Evolutionary conservation across 2,797 vertebrate species (phyloP).

Genomic region (Propithecus perrieri): DNA sequence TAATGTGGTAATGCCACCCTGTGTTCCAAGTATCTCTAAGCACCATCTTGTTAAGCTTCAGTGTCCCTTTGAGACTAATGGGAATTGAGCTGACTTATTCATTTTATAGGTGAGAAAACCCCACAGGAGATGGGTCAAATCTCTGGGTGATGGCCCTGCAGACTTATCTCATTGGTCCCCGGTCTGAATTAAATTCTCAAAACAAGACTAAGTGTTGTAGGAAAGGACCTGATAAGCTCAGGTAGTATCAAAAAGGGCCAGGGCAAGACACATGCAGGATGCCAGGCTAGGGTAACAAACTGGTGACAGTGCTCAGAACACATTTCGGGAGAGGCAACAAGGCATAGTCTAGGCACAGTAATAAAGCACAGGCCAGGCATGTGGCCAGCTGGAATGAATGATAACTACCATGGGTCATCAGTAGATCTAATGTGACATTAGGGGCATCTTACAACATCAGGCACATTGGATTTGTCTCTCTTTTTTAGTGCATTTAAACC

Average conservation of each 20-base stretch:
- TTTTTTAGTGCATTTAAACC: neutral
- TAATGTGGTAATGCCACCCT: constrained; percentile 72
- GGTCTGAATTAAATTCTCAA: constrained; percentile 53
- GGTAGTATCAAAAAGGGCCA: neutral
- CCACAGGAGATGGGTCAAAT: neutral
- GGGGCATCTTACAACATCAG: neutral
- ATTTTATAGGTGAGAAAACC: constrained; percentile 45
- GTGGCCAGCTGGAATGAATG: neutral
- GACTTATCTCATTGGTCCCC: neutral
- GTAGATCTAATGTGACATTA: neutral
- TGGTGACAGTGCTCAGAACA: constrained; percentile 3
- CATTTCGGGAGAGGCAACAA: neutral
- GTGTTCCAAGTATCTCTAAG: constrained; percentile 63
- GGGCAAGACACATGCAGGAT: neutral
- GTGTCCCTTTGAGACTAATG: constrained; percentile 44
- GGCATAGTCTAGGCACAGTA: neutral
- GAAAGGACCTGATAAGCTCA: constrained; percentile 15
- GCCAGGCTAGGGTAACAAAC: neutral
- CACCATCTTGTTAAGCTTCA: constrained; percentile 48
- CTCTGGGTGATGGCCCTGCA: neutral
- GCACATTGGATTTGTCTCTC: neutral
- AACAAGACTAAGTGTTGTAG: neutral
- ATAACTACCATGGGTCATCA: neutral
- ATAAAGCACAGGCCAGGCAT: neutral
- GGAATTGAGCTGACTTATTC: neutral